Base-by-base conservation (phyloP, 1,140 invertebrate species). In the Drosophila bocqueti region DNA sequence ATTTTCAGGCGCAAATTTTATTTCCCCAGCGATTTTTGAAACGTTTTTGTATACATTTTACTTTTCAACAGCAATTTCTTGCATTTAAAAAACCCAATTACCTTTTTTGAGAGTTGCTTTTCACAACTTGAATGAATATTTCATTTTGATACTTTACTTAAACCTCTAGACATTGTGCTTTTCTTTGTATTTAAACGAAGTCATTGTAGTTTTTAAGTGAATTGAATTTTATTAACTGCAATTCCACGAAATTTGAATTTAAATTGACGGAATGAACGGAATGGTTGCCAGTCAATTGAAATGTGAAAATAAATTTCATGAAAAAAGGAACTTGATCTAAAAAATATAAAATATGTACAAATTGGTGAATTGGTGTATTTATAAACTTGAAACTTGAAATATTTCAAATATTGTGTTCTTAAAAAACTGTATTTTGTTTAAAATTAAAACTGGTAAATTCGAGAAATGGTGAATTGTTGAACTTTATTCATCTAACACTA, bases 211-310 rank as follows among this genome's bases (percentile, higher is more conserved):
- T 55, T 55, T 55, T 24, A 55, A 55, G 34, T 24, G 21, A 55
- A 55, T 55, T 55, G 34, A 55, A 55, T 40, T 38, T 55, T 40
- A 55, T 55, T 38, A 55, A 38, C 21, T 38, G 21, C 34, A 55
- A 55, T 55, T 55, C 52, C 36, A 6, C 52, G 15, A 55, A 55
- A 55, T 55, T 55, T 55, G 34, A 55, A 55, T 55, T 55, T 55
- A 55, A 55, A 55, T 55, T 55, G 52, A 3, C 34, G n/a, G 52
- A 55, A 55, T 55, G 34, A 55, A 24, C 21, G 21, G 4, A 55
- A 55, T 40, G 52, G 52, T 16, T 55, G 52, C 21, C 52, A 55
- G 52, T 55, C 52, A 55, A 55, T 55, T 55, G 52, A 55, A 55
- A 55, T 24, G 34, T 40, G 52, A 3, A 38, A 55, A 40, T 55